Conservation (phyloP, 2,113 vertebrate species). For the Indicator indicator region DNA sequence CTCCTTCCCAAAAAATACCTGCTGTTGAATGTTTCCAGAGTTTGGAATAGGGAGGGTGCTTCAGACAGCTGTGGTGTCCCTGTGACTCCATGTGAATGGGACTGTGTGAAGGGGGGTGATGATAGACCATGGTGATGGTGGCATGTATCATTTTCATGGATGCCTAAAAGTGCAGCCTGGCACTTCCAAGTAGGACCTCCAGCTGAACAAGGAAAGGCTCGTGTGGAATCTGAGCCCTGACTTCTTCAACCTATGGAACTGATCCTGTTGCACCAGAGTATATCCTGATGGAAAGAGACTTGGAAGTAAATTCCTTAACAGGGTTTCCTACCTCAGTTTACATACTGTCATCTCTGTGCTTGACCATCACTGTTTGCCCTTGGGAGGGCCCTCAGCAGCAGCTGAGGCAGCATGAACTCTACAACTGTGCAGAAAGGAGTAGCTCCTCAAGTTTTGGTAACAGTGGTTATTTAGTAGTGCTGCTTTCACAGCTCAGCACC, state of each 20-base stretch:
- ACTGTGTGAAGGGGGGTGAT: background rate
- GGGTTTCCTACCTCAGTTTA: background rate
- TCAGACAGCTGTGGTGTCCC: background rate
- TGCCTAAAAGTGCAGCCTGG: background rate
- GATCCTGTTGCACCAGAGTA: background rate
- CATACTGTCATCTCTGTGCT: accelerated
- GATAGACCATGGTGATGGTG: background rate
- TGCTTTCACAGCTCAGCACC: background rate
- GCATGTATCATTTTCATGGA: background rate
- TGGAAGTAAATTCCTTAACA: background rate
- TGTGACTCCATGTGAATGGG: background rate
- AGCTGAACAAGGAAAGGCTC: accelerated
- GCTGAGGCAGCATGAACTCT: background rate
- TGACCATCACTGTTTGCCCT: background rate
- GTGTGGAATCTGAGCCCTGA: background rate
- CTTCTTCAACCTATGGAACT: background rate
- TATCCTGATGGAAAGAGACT: background rate
- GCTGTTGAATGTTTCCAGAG: background rate
- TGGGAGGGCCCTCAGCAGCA: background rate
- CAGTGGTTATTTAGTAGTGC: background rate
- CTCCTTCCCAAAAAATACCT: accelerated
- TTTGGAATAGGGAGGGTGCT: background rate
- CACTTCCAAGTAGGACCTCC: background rate
- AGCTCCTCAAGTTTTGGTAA: background rate
- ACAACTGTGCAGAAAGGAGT: background rate